These are phyloP conservation scores for Penaeus japonicus DNA, from an alignment of 1,140 invertebrate species.

Conservation along the genomic window DNA sequence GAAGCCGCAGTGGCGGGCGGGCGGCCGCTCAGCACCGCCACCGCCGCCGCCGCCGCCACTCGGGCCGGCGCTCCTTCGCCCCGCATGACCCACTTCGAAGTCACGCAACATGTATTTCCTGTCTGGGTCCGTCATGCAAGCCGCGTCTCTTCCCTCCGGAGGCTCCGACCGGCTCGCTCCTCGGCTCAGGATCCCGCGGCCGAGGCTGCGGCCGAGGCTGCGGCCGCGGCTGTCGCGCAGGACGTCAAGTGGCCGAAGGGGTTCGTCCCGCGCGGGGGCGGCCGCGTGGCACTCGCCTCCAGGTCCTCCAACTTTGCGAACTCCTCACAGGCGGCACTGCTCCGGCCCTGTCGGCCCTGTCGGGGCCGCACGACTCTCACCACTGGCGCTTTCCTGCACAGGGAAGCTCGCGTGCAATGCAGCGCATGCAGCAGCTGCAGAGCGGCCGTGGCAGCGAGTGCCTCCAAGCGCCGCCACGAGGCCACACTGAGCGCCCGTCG, in stretches of 20 bases:
- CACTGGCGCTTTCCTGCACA: no score
- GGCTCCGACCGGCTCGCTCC: neutral
- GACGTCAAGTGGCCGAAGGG: conserved; percentile 60
- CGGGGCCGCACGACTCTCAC: no score
- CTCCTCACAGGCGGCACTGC: no score
- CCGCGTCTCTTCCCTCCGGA: neutral
- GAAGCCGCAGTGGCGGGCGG: neutral
- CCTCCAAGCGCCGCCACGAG: no score
- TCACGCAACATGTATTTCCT: neutral
- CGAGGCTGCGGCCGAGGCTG: neutral
- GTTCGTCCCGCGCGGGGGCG: no score
- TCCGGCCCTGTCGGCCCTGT: no score
- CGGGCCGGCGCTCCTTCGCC: neutral
- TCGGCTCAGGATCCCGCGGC: neutral
- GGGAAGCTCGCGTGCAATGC: no score
- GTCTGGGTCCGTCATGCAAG: neutral
- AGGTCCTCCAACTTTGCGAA: no score
- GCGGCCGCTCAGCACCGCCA: neutral
- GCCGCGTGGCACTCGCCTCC: no score
- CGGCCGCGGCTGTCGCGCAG: neutral
- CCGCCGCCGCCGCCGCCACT: neutral
- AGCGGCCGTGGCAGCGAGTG: no score
- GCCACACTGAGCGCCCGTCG: no score
- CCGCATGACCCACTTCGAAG: neutral
- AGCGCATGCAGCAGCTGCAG: no score